phyloP scores from a whole-genome alignment of 2,113 vertebrate species.

The Cairina moschata region DNA sequence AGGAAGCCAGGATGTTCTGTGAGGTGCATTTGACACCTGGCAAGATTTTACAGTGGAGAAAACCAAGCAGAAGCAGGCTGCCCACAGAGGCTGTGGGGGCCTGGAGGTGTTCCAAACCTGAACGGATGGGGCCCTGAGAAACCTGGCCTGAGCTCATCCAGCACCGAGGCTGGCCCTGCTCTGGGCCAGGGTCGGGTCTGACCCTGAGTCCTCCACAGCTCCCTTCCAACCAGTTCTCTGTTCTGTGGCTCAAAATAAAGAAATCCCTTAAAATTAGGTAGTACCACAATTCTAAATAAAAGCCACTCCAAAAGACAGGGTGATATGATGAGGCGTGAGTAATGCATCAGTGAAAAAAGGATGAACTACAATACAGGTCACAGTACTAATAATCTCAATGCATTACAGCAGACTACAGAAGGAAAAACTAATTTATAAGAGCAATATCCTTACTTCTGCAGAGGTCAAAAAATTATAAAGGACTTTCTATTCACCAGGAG shows the following conservation, averaged over 20 bases:
- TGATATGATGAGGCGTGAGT: background rate
- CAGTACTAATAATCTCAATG: background rate
- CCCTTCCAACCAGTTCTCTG: background rate
- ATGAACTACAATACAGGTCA: background rate
- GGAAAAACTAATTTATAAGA: background rate
- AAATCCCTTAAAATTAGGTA: background rate
- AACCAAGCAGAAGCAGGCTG: background rate
- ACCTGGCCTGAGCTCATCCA: background rate
- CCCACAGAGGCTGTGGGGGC: background rate
- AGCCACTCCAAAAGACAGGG: background rate
- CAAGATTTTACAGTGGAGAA: background rate
- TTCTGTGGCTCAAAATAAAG: background rate
- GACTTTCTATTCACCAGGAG: background rate
- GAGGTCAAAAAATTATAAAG: background rate
- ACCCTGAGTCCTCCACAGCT: background rate
- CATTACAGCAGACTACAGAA: background rate
- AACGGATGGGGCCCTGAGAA: background rate
- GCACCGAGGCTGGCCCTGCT: background rate
- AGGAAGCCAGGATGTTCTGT: background rate
- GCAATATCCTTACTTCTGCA: background rate
- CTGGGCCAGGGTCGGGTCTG: background rate
- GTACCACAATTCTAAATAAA: background rate
- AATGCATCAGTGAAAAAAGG: background rate
- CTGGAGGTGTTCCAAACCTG: background rate
- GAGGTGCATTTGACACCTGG: background rate